A percentile compares a stretch with the other conserved stretches of the same genome.
Evolutionary conservation across 2,797 vertebrate genomes (phyloP).

Genomic region (Lindbergichthys nudifrons): DNA sequence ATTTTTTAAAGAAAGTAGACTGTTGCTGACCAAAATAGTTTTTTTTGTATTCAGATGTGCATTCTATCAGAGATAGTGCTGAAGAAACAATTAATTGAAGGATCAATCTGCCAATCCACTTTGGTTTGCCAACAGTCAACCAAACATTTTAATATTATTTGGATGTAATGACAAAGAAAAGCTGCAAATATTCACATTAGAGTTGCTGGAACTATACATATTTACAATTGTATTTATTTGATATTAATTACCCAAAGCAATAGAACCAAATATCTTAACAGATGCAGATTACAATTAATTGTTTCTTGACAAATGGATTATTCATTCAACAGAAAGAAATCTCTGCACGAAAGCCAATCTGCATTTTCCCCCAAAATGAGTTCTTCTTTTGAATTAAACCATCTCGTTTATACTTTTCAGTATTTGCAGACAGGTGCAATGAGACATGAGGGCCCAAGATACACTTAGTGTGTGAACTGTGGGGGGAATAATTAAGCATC

Average conservation of each 20-base stretch:
- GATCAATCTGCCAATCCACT: not conserved
- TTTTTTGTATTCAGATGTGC: not conserved
- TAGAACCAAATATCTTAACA: not conserved
- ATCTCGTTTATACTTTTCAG: slow-evolving; percentile 12
- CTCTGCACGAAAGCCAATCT: not conserved
- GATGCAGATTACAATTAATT: too few relatives aligned
- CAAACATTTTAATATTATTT: not conserved
- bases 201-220: not conserved
- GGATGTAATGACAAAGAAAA: not conserved
- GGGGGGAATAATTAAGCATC: slow-evolving; percentile 65
- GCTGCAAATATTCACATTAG: not conserved
- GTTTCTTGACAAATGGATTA: not conserved
- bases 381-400: slow-evolving; percentile 25
- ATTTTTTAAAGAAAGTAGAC: not conserved
- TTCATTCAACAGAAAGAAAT: not conserved
- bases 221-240: not conserved
- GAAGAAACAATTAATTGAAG: not conserved
- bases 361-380: slow-evolving; percentile 12
- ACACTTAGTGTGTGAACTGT: slow-evolving; percentile 34
- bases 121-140: not conserved
- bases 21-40: not conserved
- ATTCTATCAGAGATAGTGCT: not conserved
- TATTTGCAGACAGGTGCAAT: slow-evolving; percentile 58
- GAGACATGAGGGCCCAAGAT: slow-evolving; percentile 34
- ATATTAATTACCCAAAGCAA: not conserved